phyloP scores from a whole-genome alignment of 2,888 invertebrate genomes.

The Campoletis raptor region DNA sequence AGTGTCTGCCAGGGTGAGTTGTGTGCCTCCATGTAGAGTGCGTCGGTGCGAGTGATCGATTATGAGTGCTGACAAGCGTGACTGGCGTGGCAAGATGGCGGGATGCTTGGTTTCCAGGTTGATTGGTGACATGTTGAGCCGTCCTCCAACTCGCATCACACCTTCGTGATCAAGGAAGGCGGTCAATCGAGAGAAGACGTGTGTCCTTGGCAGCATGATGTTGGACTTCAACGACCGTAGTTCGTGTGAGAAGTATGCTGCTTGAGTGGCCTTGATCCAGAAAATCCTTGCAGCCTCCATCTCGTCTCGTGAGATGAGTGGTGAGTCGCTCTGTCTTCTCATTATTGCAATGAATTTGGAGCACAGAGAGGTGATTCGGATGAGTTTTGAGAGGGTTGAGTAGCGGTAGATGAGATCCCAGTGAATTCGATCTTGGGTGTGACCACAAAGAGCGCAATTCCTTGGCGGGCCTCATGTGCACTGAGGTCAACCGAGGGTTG shows the following conservation, averaged over 20 bases:
- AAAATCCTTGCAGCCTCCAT: conserved; percentile 4
- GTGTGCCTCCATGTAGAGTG: conserved; percentile 66
- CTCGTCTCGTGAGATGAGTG: background rate
- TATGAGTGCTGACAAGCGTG: conserved; percentile 26
- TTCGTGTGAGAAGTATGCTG: conserved; percentile 3
- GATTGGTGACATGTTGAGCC: conserved; percentile 4
- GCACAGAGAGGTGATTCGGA: conserved; percentile 42
- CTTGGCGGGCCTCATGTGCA: conserved; percentile 27
- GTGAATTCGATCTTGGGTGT: conserved; percentile 21
- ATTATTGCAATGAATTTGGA: background rate
- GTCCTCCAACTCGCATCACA: conserved; percentile 35
- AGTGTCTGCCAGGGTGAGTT: conserved; percentile 51
- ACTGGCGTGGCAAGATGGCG: conserved; percentile 14
- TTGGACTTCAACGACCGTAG: background rate
- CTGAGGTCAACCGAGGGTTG: background rate
- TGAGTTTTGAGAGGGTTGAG: conserved; percentile 3
- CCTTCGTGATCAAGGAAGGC: conserved; percentile 32
- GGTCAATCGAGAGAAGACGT: background rate
- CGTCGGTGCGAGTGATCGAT: conserved; percentile 60
- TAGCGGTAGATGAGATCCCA: conserved; percentile 40
- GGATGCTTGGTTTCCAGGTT: conserved; percentile 46
- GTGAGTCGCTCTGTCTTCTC: background rate
- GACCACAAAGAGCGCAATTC: conserved; percentile 26
- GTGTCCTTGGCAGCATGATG: background rate
- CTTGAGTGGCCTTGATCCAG: conserved; percentile 53